Evolutionary conservation across 2,113 vertebrate genomes (phyloP).

Genomic region (Jacana jacana): DNA sequence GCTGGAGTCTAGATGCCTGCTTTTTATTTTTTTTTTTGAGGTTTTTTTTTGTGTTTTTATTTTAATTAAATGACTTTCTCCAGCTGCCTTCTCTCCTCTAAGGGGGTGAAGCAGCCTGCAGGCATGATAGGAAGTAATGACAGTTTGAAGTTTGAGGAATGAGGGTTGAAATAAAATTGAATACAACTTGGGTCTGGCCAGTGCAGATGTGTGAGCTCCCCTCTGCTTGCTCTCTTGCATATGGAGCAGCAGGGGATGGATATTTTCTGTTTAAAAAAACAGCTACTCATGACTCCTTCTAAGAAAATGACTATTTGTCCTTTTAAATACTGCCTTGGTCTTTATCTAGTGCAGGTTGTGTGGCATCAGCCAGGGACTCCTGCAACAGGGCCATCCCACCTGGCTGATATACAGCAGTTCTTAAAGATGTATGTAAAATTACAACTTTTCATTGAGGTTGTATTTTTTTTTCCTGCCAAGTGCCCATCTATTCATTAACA

Average conservation of each 20-base stretch:
- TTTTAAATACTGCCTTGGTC: background rate
- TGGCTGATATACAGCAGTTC: background rate
- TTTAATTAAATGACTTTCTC: slow-evolving; percentile 25
- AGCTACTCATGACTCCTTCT: background rate
- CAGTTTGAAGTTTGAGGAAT: background rate
- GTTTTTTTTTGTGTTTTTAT: background rate
- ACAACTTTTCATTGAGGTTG: background rate
- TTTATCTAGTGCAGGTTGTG: background rate
- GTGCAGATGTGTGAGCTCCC: background rate
- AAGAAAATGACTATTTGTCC: background rate
- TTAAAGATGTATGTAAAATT: background rate
- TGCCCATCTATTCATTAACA: background rate
- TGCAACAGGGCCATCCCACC: background rate
- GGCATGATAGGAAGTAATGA: background rate
- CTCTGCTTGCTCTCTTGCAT: background rate
- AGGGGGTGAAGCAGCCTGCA: background rate
- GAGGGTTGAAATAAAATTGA: background rate
- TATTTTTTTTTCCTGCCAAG: background rate
- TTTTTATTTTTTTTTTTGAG: background rate
- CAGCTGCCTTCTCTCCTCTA: background rate
- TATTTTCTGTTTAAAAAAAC: background rate
- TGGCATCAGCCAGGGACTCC: background rate
- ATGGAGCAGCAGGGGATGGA: background rate
- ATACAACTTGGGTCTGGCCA: background rate
- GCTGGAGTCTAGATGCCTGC: background rate